These are phyloP conservation scores for Hoplodrina blanda DNA, from an alignment of 2,888 invertebrate genomes.

Conservation along the genomic window DNA sequence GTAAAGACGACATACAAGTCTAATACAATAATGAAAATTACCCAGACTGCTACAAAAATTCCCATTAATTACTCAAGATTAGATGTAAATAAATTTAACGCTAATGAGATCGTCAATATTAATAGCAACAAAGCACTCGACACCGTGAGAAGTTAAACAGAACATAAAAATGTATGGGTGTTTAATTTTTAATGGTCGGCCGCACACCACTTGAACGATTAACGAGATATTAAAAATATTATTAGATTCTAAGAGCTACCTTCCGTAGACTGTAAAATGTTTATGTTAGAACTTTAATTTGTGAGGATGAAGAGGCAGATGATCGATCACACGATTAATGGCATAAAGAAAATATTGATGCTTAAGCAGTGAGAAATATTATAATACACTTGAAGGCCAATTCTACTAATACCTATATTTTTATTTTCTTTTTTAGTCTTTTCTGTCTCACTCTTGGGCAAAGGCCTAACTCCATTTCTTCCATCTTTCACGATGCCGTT, in stretches of 20 bases:
- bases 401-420: too few species aligned
- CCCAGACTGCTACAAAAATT: conserved; percentile 20
- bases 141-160: conserved; percentile 71
- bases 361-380: background rate
- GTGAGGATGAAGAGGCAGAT: background rate
- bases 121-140: conserved; percentile 65
- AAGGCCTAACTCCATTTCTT: too few species aligned
- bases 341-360: too few species aligned
- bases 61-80: conserved; percentile 44
- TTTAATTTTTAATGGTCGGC: conserved; percentile 67
- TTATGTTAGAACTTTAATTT: conserved; percentile 16
- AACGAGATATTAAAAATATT: conserved; percentile 58
- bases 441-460: too few species aligned
- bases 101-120: conserved; percentile 58
- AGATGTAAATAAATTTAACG: conserved; percentile 58
- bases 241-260: conserved; percentile 48
- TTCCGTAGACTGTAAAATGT: conserved; percentile 11
- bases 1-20: too few species aligned
- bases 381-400: too few species aligned
- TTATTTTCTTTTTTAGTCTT: too few species aligned
- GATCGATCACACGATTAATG: background rate
- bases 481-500: too few species aligned
- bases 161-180: conserved; percentile 67
- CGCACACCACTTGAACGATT: conserved; percentile 53
- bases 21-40: background rate